Evolutionary conservation across 2,113 vertebrate species (phyloP).

Genomic region (Aix galericulata): DNA sequence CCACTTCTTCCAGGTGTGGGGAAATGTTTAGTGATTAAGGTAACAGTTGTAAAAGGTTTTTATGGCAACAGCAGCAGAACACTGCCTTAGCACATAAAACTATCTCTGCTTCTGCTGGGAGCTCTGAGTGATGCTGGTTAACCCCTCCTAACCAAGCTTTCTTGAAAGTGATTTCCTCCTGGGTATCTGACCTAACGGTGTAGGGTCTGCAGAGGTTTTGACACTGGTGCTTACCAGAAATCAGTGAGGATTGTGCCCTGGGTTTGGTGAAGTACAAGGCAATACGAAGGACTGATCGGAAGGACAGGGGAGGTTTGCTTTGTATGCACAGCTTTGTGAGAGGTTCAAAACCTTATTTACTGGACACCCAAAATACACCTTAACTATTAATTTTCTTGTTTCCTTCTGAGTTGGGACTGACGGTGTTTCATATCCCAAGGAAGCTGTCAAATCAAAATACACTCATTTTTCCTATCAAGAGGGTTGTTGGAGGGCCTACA

Average conservation of each 20-base stretch:
- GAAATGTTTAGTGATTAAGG: neutral
- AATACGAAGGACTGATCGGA: neutral
- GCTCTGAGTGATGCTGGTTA: neutral
- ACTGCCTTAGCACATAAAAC: neutral
- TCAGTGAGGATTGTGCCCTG: neutral
- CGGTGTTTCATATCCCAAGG: neutral
- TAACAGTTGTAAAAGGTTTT: neutral
- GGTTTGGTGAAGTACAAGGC: neutral
- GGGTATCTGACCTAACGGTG: fast-evolving
- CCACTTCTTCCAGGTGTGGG: neutral
- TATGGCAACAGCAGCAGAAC: neutral
- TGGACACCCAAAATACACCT: neutral
- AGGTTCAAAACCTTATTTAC: neutral
- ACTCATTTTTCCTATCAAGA: neutral
- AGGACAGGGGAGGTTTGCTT: neutral
- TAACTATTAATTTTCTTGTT: neutral
- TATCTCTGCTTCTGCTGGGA: neutral
- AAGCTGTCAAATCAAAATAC: neutral
- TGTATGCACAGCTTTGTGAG: neutral
- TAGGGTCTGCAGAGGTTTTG: neutral
- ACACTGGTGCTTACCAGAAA: neutral
- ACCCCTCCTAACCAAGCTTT: neutral
- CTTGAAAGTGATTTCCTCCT: neutral
- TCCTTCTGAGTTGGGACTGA: neutral
- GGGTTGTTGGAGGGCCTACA: neutral